phyloP scores from a whole-genome alignment of 2,888 invertebrate genomes.

The Perithous albicinctus region DNA sequence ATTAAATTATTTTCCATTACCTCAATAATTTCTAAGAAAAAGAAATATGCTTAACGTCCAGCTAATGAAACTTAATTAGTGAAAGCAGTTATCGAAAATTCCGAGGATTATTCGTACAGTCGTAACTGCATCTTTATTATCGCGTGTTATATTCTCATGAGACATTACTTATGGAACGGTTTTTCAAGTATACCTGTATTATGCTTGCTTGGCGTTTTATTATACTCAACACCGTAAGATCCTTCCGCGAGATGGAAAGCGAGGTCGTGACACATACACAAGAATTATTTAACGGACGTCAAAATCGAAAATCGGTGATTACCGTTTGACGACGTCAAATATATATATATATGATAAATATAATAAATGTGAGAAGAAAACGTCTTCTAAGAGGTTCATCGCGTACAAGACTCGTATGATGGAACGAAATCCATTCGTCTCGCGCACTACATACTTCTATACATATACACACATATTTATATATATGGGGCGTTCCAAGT shows the following conservation, averaged over 20 bases:
- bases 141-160: slow-evolving; percentile 1
- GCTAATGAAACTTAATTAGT: neutral
- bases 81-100: neutral
- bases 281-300: slow-evolving; percentile 65
- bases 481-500: too few species aligned
- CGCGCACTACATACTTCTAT: slow-evolving; percentile 69
- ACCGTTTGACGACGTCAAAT: slow-evolving; percentile 17
- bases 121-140: slow-evolving; percentile 30
- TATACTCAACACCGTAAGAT: slow-evolving; percentile 7
- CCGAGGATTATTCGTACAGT: slow-evolving; percentile 17
- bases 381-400: slow-evolving; percentile 57
- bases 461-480: too few species aligned
- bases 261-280: slow-evolving; percentile 48
- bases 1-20: neutral
- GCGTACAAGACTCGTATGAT: slow-evolving; percentile 67
- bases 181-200: slow-evolving; percentile 2
- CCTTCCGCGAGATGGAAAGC: slow-evolving; percentile 34
- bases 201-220: slow-evolving; percentile 2
- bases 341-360: neutral
- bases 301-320: slow-evolving; percentile 68
- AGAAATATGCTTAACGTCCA: neutral
- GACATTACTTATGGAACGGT: slow-evolving; percentile 29
- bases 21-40: neutral
- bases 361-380: slow-evolving; percentile 21
- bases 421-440: slow-evolving; percentile 79